A percentile compares a stretch with the other conserved stretches of the same genome.
Evolutionary conservation across 2,797 vertebrate species (phyloP).

Genomic region (Ceyx erithaca): DNA sequence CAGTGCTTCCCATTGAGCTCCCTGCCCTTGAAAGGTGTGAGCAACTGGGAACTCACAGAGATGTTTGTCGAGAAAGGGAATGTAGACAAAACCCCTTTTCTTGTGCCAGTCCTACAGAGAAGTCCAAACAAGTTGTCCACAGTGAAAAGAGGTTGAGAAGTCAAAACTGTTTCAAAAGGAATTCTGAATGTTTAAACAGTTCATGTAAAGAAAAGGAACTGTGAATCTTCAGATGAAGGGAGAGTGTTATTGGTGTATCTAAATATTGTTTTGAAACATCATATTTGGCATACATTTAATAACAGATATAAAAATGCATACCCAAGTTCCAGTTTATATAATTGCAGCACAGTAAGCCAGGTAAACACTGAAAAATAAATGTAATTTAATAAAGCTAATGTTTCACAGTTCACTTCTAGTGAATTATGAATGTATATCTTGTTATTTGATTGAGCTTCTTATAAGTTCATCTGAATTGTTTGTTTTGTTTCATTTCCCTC

Average conservation of each 20-base stretch:
- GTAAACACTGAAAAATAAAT: not conserved
- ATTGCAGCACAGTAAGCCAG: not conserved
- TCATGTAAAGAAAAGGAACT: not conserved
- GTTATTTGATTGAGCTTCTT: not conserved
- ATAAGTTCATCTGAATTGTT: not conserved
- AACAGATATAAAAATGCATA: not conserved
- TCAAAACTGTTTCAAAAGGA: not conserved
- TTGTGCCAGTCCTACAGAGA: not conserved
- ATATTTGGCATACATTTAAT: not conserved
- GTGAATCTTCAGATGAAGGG: not conserved
- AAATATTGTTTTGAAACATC: not conserved
- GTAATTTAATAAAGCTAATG: not conserved
- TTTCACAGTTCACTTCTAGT: not conserved
- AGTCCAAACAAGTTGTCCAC: not conserved
- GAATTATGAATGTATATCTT: not conserved
- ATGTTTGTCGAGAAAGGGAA: not conserved
- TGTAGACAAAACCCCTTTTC: not conserved
- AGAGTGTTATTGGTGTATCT: not conserved
- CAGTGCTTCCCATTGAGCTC: not conserved
- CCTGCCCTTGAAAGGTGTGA: not conserved
- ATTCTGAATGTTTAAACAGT: not conserved
- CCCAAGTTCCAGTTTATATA: not conserved
- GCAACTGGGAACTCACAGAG: not conserved
- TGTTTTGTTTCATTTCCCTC: conserved; percentile 34
- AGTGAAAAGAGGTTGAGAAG: not conserved